Percentiles rank a stretch among this genome's conserved stretches.
phyloP scores from a whole-genome alignment of 2,797 vertebrate genomes.

The Peromyscus nudipes region DNA sequence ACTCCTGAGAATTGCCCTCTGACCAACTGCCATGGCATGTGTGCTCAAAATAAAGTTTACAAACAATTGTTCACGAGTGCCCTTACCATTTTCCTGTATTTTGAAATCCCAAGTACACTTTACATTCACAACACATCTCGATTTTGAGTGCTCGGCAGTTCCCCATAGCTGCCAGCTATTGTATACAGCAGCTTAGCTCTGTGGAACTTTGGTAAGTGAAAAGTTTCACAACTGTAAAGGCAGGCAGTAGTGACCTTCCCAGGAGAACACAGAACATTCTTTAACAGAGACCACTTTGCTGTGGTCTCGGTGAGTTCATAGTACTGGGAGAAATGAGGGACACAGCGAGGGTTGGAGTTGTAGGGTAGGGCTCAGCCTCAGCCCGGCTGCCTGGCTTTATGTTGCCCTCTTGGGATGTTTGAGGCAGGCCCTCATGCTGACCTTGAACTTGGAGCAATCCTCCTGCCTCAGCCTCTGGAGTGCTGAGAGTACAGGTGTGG shows the following conservation, averaged over 20 bases:
- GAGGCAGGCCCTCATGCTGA: background rate
- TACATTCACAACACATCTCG: accelerated
- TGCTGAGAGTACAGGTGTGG: background rate
- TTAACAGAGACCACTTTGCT: background rate
- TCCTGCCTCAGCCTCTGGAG: background rate
- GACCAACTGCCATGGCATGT: background rate
- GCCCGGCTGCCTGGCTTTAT: background rate
- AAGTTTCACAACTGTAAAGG: too few species aligned
- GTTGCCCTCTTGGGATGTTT: background rate
- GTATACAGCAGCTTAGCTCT: background rate
- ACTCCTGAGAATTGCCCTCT: background rate
- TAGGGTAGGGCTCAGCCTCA: background rate
- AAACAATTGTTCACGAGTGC: background rate
- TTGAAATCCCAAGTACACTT: background rate
- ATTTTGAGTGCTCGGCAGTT: background rate
- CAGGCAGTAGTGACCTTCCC: too few species aligned
- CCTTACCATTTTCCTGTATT: background rate
- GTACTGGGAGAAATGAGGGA: background rate
- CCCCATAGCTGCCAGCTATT: accelerated
- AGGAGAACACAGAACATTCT: background rate
- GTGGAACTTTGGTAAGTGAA: background rate
- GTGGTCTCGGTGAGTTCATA: background rate
- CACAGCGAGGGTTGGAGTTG: background rate
- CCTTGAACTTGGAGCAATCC: background rate
- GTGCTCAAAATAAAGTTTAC: background rate